These are phyloP conservation scores for Sebastiscus albofasciatus DNA, from an alignment of 2,797 vertebrate species.

Conservation along the genomic window DNA sequence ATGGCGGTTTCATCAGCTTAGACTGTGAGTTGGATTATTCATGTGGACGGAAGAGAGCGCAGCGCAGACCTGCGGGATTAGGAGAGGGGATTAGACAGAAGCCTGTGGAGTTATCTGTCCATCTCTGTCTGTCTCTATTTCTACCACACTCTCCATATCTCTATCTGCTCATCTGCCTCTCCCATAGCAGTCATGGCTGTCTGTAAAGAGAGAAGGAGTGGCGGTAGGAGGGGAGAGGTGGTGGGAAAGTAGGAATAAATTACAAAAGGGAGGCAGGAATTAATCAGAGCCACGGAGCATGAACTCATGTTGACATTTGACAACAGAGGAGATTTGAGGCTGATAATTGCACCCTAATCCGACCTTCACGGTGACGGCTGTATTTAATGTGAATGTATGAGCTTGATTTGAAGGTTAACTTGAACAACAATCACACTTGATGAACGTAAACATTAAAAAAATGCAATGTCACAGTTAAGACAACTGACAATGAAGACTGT, in stretches of 20 bases:
- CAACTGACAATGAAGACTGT: neutral
- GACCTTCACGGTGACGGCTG: neutral
- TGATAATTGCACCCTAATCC: conserved; percentile 4
- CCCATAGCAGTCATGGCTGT: neutral
- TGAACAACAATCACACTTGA: neutral
- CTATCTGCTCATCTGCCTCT: conserved; percentile 18
- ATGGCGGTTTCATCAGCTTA: conserved; percentile 46
- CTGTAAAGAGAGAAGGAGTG: neutral
- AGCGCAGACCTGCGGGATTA: conserved; percentile 68
- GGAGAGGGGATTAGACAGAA: conserved; percentile 68
- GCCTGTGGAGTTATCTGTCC: conserved; percentile 57
- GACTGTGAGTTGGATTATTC: conserved; percentile 61
- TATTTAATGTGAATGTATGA: neutral
- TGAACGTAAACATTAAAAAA: neutral
- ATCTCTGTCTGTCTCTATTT: conserved; percentile 61
- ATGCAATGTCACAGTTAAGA: neutral
- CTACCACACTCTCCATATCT: conserved; percentile 19
- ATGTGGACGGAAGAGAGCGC: conserved; percentile 48
- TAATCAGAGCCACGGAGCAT: neutral
- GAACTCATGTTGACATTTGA: neutral
- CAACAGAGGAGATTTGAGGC: conserved; percentile 1
- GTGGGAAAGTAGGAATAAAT: neutral
- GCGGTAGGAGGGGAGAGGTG: neutral
- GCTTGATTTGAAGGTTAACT: neutral
- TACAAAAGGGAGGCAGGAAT: neutral